phyloP scores from a whole-genome alignment of 2,113 vertebrate genomes.

The Apaloderma vittatum region DNA sequence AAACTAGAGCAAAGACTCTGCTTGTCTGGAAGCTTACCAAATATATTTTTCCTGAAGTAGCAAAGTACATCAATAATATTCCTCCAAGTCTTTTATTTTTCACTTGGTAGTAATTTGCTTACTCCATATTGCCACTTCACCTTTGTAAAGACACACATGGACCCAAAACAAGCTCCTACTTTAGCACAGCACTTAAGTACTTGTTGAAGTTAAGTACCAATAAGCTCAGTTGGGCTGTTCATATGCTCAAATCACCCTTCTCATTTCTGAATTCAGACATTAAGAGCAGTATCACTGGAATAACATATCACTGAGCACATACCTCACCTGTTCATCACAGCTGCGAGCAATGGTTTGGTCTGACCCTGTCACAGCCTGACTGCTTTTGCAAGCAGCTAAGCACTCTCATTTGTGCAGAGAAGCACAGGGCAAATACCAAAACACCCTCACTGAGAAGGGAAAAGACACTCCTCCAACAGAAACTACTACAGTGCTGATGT shows the following conservation, averaged over 20 bases:
- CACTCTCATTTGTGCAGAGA: neutral
- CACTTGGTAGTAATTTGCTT: neutral
- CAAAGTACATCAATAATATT: constrained; percentile 45
- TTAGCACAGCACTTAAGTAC: neutral
- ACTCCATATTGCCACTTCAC: neutral
- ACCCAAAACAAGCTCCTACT: neutral
- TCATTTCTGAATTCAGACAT: neutral
- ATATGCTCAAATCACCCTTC: neutral
- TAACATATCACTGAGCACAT: neutral
- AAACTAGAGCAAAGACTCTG: neutral
- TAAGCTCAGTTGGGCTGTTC: neutral
- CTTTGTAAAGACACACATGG: neutral
- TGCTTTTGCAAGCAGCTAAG: neutral
- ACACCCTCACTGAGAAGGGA: neutral
- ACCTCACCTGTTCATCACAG: neutral
- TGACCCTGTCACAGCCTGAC: neutral
- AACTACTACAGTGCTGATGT: neutral
- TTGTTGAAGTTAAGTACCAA: neutral
- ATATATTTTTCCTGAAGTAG: neutral
- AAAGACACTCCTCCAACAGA: neutral
- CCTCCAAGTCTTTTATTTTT: constrained; percentile 5
- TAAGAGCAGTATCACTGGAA: neutral
- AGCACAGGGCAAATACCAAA: neutral
- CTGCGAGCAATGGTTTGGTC: neutral
- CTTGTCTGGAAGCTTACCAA: constrained; percentile 43